These are phyloP conservation scores for Tachina fera DNA, from an alignment of 2,888 invertebrate species.

Conservation along the genomic window DNA sequence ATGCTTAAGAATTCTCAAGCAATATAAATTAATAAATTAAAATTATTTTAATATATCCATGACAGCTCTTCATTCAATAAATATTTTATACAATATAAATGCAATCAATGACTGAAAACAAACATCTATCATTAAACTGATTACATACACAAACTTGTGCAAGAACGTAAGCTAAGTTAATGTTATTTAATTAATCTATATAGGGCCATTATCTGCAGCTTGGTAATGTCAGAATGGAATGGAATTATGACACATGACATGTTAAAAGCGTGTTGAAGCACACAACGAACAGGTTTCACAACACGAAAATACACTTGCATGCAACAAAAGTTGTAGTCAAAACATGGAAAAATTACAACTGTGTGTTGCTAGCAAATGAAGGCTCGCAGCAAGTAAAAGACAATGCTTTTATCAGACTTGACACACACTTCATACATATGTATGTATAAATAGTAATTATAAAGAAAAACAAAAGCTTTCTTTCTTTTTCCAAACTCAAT, in stretches of 20 bases:
- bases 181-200: constrained; percentile 51
- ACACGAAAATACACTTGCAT: background rate
- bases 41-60: too few species aligned
- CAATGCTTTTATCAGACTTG: background rate
- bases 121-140: constrained; percentile 3
- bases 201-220: constrained; percentile 27
- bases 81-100: background rate
- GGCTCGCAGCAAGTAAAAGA: background rate
- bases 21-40: background rate
- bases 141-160: background rate
- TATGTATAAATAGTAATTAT: background rate
- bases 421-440: background rate
- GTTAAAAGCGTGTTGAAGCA: background rate
- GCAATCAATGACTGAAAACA: background rate
- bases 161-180: constrained; percentile 11
- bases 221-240: constrained; percentile 14
- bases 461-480: background rate
- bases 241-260: constrained; percentile 32
- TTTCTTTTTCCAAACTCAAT: too few species aligned
- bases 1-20: too few species aligned
- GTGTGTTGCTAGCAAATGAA: background rate
- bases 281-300: constrained; percentile 4
- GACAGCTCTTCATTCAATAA: background rate
- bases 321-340: background rate
- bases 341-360: background rate